Conservation (phyloP, 2,888 invertebrate genomes). For the Neoascia interrupta region DNA sequence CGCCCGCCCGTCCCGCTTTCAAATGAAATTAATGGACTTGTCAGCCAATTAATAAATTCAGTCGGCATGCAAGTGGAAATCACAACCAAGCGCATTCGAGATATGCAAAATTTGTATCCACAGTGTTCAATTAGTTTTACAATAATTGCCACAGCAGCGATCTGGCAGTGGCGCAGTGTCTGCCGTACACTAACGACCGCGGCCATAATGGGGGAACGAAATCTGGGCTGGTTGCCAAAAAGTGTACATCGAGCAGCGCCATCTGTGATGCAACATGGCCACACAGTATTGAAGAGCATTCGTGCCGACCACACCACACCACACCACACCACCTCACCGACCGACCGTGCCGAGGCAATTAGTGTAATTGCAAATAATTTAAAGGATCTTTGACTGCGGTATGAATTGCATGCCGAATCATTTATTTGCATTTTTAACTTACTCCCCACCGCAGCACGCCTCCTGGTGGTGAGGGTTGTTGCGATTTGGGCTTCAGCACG, state of each 20-base stretch:
- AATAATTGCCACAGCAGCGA: constrained; percentile 47
- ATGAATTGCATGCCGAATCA: constrained; percentile 69
- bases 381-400: constrained; percentile 71
- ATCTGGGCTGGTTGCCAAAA: constrained; percentile 65
- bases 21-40: constrained; percentile 79
- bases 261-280: constrained; percentile 52
- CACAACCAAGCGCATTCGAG: constrained; percentile 26
- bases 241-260: constrained; percentile 48
- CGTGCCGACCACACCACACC: constrained; percentile 61
- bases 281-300: constrained; percentile 18
- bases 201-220: constrained; percentile 30
- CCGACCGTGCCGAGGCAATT: no score
- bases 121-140: constrained; percentile 66
- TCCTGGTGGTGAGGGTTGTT: constrained; percentile 39
- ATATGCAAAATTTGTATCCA: constrained; percentile 31
- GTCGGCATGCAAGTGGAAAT: constrained; percentile 75
- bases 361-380: constrained; percentile 70
- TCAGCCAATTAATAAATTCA: constrained; percentile 80
- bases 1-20: constrained; percentile 56
- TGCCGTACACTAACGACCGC: constrained; percentile 45
- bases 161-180: neutral
- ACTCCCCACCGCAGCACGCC: constrained; percentile 57
- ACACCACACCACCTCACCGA: no score
- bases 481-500: constrained; percentile 38
- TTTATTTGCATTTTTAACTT: constrained; percentile 68